Base-by-base conservation (phyloP, 2,113 vertebrate genomes). In the Glaucidium brasilianum region DNA sequence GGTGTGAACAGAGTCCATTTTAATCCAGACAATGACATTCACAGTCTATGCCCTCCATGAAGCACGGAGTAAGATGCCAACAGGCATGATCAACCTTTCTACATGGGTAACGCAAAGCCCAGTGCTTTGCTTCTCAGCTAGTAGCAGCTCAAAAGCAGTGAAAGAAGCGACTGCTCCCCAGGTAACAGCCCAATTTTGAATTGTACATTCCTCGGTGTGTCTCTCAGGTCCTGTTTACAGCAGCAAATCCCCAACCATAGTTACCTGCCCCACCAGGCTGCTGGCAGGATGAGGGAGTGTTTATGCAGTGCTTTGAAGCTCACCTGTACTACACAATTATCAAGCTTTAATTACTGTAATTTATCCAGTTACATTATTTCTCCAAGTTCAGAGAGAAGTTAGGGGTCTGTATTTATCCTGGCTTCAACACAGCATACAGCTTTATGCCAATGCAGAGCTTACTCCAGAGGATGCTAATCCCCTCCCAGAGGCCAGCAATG, bases 381-480 rank as follows among this genome's bases (percentile, higher is more conserved):
- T 80, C 67, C 56, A 82, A 85, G 59, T 76, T 90, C 81, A 88
- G 59, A 89, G 75, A 66, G 80, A 50, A 94, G 62, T 78, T 30
- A 85, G 55, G 56, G 80, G 83, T 85, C 71, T 10, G 7, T 76
- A 80, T 73, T 85, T 89, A 78, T 69, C 59, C 84, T 73, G 62
- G 66, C 50, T 89, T 62, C 50, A 56, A 50, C 2, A 9, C 26
- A 91, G 68, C 52, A 34, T 7, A 69, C 23, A 27, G 53, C 55
- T 79, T 82, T 80, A 64, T 47, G 74, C 59, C 82, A 93, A 29
- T 41, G 37, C 82, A 89, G 63, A 95, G 55, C 56, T 88, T 62
- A 64, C 76, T 83, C 94, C 91, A 92, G 72, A 66, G 93, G 92
- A 93, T 81, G 69, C 77, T 96, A 83, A 96, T 93, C 73, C 85